A percentile compares a stretch with the other conserved stretches of the same genome.
phyloP scores from a whole-genome alignment of 2,113 vertebrate genomes.

The Psammodynastes pulverulentus region DNA sequence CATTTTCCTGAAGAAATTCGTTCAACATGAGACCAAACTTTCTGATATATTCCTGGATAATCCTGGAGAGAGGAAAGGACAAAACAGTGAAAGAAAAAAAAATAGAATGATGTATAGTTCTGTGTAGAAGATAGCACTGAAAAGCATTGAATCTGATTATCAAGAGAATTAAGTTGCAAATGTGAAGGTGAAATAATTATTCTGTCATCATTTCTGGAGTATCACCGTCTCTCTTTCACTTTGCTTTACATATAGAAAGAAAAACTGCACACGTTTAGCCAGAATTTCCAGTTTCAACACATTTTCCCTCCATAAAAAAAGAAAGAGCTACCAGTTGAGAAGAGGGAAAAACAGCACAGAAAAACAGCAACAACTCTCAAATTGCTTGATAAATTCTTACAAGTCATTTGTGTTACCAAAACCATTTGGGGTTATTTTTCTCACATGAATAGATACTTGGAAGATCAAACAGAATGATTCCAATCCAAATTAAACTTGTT shows the following conservation, averaged over 20 bases:
- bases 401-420: neutral
- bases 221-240: neutral
- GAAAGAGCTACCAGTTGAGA: too few relatives aligned
- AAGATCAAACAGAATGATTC: neutral
- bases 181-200: neutral
- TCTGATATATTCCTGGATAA: slow-evolving; percentile 12
- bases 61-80: slow-evolving; percentile 12
- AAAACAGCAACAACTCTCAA: neutral
- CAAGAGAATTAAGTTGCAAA: neutral
- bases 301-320: neutral
- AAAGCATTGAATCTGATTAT: neutral
- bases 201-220: neutral
- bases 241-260: neutral
- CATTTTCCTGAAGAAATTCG: slow-evolving; percentile 4
- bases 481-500: neutral
- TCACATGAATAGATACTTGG: neutral
- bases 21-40: slow-evolving; percentile 27
- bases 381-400: neutral
- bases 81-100: neutral
- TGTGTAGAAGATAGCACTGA: too few relatives aligned
- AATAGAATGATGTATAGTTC: too few relatives aligned
- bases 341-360: neutral
- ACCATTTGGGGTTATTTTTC: neutral
- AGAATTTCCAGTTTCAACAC: neutral
- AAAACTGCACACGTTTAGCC: neutral